A percentile compares a stretch with the other conserved stretches of the same genome.
Evolutionary conservation across 2,888 invertebrate genomes (phyloP).

Genomic region (Lordiphosa andalusiaca): DNA sequence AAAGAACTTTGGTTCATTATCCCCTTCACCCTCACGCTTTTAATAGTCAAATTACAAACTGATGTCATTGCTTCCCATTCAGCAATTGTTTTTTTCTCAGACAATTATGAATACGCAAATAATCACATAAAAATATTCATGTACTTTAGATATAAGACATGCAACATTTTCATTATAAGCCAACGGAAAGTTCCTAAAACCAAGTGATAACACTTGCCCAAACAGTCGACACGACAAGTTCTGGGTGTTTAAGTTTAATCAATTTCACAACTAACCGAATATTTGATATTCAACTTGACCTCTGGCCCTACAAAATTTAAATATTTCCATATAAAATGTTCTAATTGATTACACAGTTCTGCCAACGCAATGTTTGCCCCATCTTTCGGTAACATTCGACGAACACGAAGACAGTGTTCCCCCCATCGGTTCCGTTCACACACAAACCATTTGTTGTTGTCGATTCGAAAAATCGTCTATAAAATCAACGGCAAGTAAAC

Average conservation of each 20-base stretch:
- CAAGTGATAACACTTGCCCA: slow-evolving; percentile 8
- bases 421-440: too few species aligned
- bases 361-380: neutral
- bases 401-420: neutral
- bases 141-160: slow-evolving; percentile 26
- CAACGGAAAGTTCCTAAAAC: slow-evolving; percentile 1
- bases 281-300: neutral
- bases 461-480: slow-evolving; percentile 41
- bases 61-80: too few species aligned
- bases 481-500: slow-evolving; percentile 24
- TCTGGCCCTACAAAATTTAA: too few species aligned
- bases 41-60: too few species aligned
- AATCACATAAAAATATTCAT: slow-evolving; percentile 1
- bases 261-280: neutral
- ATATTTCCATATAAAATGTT: neutral
- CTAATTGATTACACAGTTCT: slow-evolving; percentile 10
- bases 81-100: too few species aligned
- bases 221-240: slow-evolving; percentile 16
- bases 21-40: too few species aligned
- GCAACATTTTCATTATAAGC: slow-evolving; percentile 45
- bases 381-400: neutral
- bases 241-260: slow-evolving; percentile 8
- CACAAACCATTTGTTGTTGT: slow-evolving; percentile 6
- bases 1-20: too few species aligned
- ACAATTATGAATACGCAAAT: neutral